Evolutionary conservation across 2,797 vertebrate species (phyloP), one percentile per base, ranked within the genome.

Genomic region (Amniataba percoides): DNA sequence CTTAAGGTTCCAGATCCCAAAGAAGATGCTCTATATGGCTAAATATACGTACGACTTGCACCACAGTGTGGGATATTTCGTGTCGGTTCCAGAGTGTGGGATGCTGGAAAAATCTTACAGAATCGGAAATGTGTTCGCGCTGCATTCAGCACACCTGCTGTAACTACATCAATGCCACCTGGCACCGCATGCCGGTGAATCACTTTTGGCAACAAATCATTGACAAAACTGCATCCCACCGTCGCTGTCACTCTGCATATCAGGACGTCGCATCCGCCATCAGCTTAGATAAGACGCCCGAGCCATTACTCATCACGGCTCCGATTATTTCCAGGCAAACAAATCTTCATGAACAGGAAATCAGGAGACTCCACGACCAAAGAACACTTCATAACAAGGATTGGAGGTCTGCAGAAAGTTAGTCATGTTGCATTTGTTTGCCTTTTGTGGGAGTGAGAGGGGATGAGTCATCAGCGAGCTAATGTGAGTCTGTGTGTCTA

Each of bases 131-230:
- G 27, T 78, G 25, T 76, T 85, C 56, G 66, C 74, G 74, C 42
- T 71, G 73, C 67, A 71, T 66, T 64, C 48, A 62, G 68, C 60
- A 69, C 81, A 82, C 79, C 71, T 72, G 76, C 63, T 68, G 43
- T 64, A 69, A 74, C 64, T 60, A 36, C 71, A 80, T 84, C 62
- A 25, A 23, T 31, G 31, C 74, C 80, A 77, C 59, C 74, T 88
- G 87, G 75, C 79, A 5, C 36, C 15, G 62, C 25, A 46, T 51
- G 31, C 21, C 7, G 14, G 27, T 88, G 86, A 90, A 72, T 87
- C 84, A 86, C 67, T 78, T 67, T 62, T 81, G 61, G 88, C 81
- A 82, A 51, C 57, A 53, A 75, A 84, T 72, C 43, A 21, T 36
- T 65, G 65, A 85, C 78, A 77, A 86, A 31, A 65, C 60, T 59